Percentiles rank a stretch among this genome's conserved stretches.
Conservation (phyloP, 2,113 vertebrate species). For the Meleagris gallopavo region DNA sequence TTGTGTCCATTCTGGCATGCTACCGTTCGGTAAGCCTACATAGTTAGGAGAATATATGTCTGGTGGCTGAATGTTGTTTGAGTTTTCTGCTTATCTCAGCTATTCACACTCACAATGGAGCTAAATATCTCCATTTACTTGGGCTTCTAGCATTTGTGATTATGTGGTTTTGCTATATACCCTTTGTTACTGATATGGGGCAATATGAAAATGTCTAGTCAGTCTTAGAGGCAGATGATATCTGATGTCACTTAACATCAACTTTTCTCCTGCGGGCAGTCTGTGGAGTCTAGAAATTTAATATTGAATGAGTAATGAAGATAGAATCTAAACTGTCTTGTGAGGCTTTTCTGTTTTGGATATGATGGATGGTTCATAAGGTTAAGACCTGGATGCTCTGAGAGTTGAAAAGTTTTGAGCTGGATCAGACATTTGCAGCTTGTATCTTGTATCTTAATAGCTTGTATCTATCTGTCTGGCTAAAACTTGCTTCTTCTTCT, state of each 20-base stretch:
- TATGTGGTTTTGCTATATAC: background rate
- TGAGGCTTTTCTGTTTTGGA: background rate
- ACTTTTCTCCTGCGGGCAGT: background rate
- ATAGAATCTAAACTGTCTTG: background rate
- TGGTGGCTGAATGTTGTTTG: background rate
- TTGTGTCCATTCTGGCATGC: background rate
- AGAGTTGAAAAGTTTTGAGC: background rate
- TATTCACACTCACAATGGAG: background rate
- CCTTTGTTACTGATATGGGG: background rate
- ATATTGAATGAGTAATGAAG: background rate
- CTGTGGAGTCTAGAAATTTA: background rate
- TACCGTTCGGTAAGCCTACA: background rate
- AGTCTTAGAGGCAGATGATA: background rate
- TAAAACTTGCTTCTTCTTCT: background rate
- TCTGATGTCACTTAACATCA: background rate
- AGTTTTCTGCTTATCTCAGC: background rate
- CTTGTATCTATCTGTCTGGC: background rate
- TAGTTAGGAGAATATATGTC: background rate
- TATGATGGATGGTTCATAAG: background rate
- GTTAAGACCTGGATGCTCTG: background rate
- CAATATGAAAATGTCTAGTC: background rate
- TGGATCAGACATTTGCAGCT: background rate
- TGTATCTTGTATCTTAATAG: background rate
- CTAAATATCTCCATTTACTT: background rate
- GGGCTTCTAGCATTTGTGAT: background rate